Base-by-base conservation (phyloP, 1,140 invertebrate genomes). In the Diabrotica virgifera region DNA sequence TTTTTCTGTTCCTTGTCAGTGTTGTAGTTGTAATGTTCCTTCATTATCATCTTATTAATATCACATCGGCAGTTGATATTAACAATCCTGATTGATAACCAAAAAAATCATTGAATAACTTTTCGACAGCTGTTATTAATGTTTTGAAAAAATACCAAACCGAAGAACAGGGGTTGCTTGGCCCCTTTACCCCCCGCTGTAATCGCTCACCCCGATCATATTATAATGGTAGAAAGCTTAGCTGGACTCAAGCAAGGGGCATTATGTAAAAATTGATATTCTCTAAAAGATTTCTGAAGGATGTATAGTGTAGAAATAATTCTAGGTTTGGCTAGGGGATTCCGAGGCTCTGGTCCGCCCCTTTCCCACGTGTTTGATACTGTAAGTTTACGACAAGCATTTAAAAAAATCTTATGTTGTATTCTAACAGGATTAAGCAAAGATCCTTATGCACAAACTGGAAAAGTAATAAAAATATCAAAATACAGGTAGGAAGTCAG, bases 261-360 rank as follows among this genome's bases (percentile, higher is more conserved):
- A 36, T n/a, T 57, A 13, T 12, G 11, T 36, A 57, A 57, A 57
- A 36, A 36, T 36, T 36, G 24, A 7, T 57, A 57, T 36, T 57
- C 36, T 36, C 24, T n/a, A 57, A 37, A 36, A 57, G 35, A n/a
- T 46, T n/a, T 46, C n/a, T 46, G 8, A 46, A 11, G 37, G 35
- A 36, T 53, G 13, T 53, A 8, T 13, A 57, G 8, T 57, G 37
- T 36, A 57, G 55, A 36, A 57, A 57, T 57, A 57, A 57, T 57
- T 57, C 55, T 57, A 57, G 55, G 55, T 57, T 57, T 57, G 24
- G 4, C 35, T 57, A 36, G 24, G 55, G 55, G 24, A 57, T 57
- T 24, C 24, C 24, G 55, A 36, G 36, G 37, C 37, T 24, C 9
- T 12, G 55, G 36, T 36, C 55, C 55, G 55, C 55, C 55, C 36